Evolutionary conservation across 1,140 invertebrate species (phyloP), one percentile per base, ranked within the genome.

Genomic region (Babylonia areolata): DNA sequence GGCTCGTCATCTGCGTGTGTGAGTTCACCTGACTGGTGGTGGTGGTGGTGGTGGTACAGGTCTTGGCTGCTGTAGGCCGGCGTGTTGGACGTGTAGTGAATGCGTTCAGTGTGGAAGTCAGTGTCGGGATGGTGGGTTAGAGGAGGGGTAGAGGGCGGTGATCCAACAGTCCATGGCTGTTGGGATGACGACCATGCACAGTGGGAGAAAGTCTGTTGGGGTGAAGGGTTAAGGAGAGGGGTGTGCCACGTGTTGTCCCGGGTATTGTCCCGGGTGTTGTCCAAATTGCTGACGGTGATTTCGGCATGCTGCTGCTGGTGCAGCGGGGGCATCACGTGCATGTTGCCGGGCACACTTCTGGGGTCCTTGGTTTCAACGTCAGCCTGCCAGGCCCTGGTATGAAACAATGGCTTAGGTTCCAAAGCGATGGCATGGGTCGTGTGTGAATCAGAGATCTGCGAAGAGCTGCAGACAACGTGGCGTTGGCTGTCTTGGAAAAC

Each of bases 381-480:
- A 17, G 71, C 31, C 37, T 73, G 82, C 82, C 82, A 84, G 31
- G 20, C 69, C 46, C 82, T 64, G 2, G 31, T 11, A 35, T 2
- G 35, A 20, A 54, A 82, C 69, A 20, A 31, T 12, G 35, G 58
- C 28, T 23, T 64, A 23, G 58, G 58, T 23, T 64, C 58, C 17
- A 23, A 33, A 20, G 81, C 69, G 23, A 37, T 35, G 17, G 17
- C 58, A 5, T 64, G 1, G 28, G 58, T 23, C 58, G 37, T 12
- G 64, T 64, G 1, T 12, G 64, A 37, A 37, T 37, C 35, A 11
- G 64, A 33, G 15, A 35, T 15, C 28, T 23, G 28, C 5, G 58
- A 23, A 3, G 77, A 71, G 54, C 31, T 80, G 37, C 42, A 12
- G 58, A 85, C 77, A 28, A 85, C 85, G 40, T 81, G 81, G 17